Conservation (phyloP, 2,888 invertebrate species). For the Melanophora roralis region DNA sequence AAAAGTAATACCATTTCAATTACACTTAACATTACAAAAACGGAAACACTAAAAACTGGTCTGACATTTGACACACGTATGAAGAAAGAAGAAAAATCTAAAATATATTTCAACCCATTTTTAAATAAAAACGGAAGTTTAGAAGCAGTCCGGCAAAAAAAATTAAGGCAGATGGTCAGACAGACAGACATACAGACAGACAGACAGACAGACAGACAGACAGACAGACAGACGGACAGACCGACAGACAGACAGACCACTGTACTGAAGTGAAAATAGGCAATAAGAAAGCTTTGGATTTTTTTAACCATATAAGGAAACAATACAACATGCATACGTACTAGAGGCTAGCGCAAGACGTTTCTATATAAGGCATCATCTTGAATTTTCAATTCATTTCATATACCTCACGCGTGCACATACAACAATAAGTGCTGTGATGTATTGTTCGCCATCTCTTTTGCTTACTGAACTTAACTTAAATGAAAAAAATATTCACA, state of each 20-base stretch:
- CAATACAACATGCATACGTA: no score
- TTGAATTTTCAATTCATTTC: no score
- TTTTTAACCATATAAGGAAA: background rate
- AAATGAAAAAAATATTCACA: no score
- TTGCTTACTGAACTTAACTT: no score
- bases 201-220: background rate
- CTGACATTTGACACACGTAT: conserved; percentile 57
- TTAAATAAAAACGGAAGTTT: no score
- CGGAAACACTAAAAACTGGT: conserved; percentile 52
- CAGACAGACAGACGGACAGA: background rate
- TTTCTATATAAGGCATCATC: no score
- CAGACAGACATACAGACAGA: background rate
- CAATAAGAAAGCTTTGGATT: conserved; percentile 13
- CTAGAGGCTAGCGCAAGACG: no score
- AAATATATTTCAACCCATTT: no score
- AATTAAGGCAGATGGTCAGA: background rate
- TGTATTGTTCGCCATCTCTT: no score
- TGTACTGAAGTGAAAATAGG: background rate
- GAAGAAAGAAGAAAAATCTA: conserved; percentile 14
- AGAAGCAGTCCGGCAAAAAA: no score
- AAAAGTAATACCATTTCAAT: conserved; percentile 55
- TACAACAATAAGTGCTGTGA: no score
- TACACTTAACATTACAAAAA: conserved; percentile 58
- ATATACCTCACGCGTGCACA: no score
- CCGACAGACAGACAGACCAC: background rate